phyloP scores from a whole-genome alignment of 2,113 vertebrate species.

The Pagrus major region DNA sequence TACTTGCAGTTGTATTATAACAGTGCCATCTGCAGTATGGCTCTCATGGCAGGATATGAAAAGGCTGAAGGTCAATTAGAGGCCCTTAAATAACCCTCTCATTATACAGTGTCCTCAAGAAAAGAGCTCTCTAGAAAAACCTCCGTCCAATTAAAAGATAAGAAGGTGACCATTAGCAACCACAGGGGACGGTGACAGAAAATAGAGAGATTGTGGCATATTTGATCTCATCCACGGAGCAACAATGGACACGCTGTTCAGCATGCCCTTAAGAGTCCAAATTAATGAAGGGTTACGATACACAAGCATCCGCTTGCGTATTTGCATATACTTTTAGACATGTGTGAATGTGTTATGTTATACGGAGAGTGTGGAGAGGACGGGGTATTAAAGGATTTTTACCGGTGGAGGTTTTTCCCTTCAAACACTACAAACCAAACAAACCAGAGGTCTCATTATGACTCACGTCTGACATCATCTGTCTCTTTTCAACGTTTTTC shows the following conservation, averaged over 20 bases:
- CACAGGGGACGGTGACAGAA: conserved; percentile 52
- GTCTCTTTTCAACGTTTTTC: background rate
- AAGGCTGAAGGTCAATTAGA: conserved; percentile 71
- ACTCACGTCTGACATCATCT: background rate
- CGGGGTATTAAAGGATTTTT: background rate
- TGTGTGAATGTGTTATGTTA: background rate
- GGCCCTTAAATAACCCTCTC: conserved; percentile 64
- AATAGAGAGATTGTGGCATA: conserved; percentile 51
- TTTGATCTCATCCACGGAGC: conserved; percentile 57
- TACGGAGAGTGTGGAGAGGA: background rate
- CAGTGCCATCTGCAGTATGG: conserved; percentile 14
- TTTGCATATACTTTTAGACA: background rate
- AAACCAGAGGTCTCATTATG: conserved; percentile 5
- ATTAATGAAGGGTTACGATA: conserved; percentile 39
- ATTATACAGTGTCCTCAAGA: conserved; percentile 74
- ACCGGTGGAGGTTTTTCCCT: conserved; percentile 8
- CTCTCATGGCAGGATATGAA: conserved; percentile 42
- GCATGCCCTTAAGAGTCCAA: conserved; percentile 14
- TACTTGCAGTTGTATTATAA: conserved; percentile 23
- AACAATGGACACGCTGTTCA: conserved; percentile 10
- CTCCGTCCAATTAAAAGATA: conserved; percentile 80
- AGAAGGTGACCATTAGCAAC: conserved; percentile 74
- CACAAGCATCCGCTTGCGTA: background rate
- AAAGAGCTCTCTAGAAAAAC: conserved; percentile 68
- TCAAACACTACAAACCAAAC: background rate